A percentile compares a stretch with the other conserved stretches of the same genome.
These are phyloP conservation scores for Tetragonula carbonaria DNA, from an alignment of 2,888 invertebrate species.

Conservation along the genomic window DNA sequence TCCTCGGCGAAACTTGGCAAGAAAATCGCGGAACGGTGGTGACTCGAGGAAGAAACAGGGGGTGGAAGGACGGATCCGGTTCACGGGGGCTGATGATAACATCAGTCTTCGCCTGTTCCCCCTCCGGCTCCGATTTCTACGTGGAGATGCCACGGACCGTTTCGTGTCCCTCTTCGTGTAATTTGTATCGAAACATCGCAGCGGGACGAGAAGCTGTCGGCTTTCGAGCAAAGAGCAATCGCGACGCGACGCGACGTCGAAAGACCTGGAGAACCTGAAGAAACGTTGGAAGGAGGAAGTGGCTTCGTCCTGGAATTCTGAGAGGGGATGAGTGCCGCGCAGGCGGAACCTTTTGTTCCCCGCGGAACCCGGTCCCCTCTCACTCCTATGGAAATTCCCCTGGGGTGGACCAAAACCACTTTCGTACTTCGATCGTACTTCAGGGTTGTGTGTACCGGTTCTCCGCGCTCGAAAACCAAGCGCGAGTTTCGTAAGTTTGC, in stretches of 20 bases:
- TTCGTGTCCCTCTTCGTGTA: constrained; percentile 80
- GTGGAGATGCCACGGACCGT: constrained; percentile 48
- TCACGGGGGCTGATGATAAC: constrained; percentile 78
- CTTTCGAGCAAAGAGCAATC: constrained; percentile 77
- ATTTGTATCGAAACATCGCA: constrained; percentile 83
- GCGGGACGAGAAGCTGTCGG: constrained; percentile 76
- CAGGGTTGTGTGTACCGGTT: constrained; percentile 1
- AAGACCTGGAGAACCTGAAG: constrained; percentile 54
- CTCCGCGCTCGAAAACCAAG: neutral
- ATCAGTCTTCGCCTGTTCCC: constrained; percentile 76
- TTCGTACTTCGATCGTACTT: neutral
- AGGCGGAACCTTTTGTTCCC: constrained; percentile 46
- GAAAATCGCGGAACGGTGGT: constrained; percentile 18
- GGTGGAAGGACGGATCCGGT: constrained; percentile 67
- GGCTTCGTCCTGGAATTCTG: constrained; percentile 62
- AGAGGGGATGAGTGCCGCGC: constrained; percentile 52
- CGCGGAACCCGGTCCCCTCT: neutral
- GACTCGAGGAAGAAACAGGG: neutral
- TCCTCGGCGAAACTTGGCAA: neutral
- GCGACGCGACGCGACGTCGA: constrained; percentile 73
- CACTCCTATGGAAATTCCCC: constrained; percentile 28
- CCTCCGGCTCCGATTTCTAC: neutral
- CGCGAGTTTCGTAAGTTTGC: neutral
- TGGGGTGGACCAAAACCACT: neutral
- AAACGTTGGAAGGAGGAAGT: constrained; percentile 69